Conservation (phyloP, 2,113 vertebrate species). For the Gobiocypris rarus region DNA sequence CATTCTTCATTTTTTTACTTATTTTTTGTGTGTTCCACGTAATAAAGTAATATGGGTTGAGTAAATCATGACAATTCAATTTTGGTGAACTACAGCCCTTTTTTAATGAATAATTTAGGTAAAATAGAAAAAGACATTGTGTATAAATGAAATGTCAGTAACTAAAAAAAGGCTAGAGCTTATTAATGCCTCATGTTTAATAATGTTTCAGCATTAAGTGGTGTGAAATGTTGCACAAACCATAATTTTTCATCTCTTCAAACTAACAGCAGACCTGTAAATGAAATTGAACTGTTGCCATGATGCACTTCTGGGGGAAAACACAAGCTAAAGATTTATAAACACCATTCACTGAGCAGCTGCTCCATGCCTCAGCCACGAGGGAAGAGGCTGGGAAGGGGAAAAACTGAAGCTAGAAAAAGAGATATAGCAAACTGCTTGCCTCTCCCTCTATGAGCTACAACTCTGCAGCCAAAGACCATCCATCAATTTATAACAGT, state of each 20-base stretch:
- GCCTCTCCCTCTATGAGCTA: conserved; percentile 24
- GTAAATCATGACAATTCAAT: no score
- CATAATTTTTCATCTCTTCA: neutral
- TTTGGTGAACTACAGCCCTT: no score
- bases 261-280: conserved; percentile 23
- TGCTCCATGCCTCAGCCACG: conserved; percentile 17
- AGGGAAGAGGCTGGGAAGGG: conserved; percentile 13
- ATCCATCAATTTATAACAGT: conserved; percentile 53
- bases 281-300: conserved; percentile 22
- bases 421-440: neutral
- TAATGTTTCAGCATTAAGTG: neutral
- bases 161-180: no score
- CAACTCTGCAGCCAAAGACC: conserved; percentile 42
- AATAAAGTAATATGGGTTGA: no score
- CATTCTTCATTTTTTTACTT: no score
- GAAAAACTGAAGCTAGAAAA: neutral
- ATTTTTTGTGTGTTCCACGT: no score
- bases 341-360: conserved; percentile 47
- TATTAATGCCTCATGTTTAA: neutral
- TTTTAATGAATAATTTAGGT: no score
- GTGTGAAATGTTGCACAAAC: neutral
- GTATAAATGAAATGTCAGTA: no score
- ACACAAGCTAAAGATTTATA: conserved; percentile 37
- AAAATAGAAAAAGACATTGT: no score
- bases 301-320: conserved; percentile 30